These are phyloP conservation scores for Acrobasis consociella DNA, from an alignment of 2,888 invertebrate species.

Conservation along the genomic window DNA sequence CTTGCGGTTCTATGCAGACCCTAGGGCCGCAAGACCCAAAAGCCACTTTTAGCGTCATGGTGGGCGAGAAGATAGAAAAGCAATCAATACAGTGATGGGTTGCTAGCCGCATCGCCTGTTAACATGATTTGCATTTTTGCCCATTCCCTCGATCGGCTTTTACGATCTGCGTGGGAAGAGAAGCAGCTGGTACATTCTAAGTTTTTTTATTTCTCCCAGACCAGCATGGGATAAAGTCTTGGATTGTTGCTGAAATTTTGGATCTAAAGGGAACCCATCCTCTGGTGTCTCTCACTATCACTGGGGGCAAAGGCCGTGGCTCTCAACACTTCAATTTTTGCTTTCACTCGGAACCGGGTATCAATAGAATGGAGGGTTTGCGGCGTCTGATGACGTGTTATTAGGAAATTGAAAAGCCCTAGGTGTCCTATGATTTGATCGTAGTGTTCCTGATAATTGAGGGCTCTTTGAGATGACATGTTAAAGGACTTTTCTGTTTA, in stretches of 20 bases:
- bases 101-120: too few relatives aligned
- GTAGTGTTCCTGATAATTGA: not conserved
- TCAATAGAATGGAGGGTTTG: conserved; percentile 20
- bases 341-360: conserved; percentile 12
- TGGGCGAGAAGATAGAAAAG: too few relatives aligned
- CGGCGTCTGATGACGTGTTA: conserved; percentile 15
- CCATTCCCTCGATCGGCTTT: too few relatives aligned
- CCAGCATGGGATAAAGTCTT: too few relatives aligned
- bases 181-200: too few relatives aligned
- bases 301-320: conserved; percentile 5
- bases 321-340: conserved; percentile 17
- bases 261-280: not conserved
- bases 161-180: too few relatives aligned
- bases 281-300: conserved; percentile 1
- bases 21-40: too few relatives aligned
- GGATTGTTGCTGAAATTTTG: not conserved
- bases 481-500: not conserved
- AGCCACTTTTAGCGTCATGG: too few relatives aligned
- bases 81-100: too few relatives aligned
- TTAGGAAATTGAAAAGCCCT: conserved; percentile 14
- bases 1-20: too few relatives aligned
- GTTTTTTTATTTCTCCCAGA: too few relatives aligned
- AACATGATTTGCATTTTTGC: too few relatives aligned
- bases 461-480: not conserved
- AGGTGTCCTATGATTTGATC: conserved; percentile 8